Conservation (phyloP, 2,888 invertebrate species). For the Neelides folsomi region DNA sequence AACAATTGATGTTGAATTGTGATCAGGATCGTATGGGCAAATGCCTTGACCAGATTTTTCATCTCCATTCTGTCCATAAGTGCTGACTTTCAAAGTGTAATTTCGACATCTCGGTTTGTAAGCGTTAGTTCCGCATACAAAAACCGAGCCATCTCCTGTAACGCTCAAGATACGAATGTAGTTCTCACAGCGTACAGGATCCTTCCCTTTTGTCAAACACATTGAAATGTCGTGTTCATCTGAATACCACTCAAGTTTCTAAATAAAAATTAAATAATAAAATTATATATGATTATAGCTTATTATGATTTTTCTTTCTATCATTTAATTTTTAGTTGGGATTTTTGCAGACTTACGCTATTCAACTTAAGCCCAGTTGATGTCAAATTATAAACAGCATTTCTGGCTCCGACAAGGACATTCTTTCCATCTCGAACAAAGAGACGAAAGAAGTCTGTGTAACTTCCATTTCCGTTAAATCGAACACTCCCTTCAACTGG, state of each 20-base stretch:
- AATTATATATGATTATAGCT: constrained; percentile 14
- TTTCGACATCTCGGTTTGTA: constrained; percentile 47
- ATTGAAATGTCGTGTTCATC: constrained; percentile 76
- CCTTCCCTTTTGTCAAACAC: constrained; percentile 87
- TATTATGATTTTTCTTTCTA: too few species aligned
- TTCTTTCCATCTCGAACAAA: constrained; percentile 32
- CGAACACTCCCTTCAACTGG: constrained; percentile 27
- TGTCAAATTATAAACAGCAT: constrained; percentile 83
- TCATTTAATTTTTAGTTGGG: too few species aligned
- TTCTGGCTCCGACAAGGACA: constrained; percentile 45
- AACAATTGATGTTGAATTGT: constrained; percentile 42
- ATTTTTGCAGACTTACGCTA: too few species aligned
- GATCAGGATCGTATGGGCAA: constrained; percentile 90
- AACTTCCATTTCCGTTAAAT: constrained; percentile 31
- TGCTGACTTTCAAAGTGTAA: constrained; percentile 26
- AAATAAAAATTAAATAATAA: constrained; percentile 34
- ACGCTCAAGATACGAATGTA: constrained; percentile 79
- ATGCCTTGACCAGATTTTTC: constrained; percentile 57
- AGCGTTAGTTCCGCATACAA: constrained; percentile 90
- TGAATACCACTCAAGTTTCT: constrained; percentile 77
- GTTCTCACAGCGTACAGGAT: constrained; percentile 72
- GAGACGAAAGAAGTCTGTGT: constrained; percentile 32
- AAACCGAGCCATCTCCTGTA: constrained; percentile 56
- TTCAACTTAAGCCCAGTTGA: constrained; percentile 65
- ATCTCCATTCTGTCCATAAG: constrained; percentile 23